Evolutionary conservation across 2,888 invertebrate genomes (phyloP).

Genomic region (Caenorhabditis zanzibari): DNA sequence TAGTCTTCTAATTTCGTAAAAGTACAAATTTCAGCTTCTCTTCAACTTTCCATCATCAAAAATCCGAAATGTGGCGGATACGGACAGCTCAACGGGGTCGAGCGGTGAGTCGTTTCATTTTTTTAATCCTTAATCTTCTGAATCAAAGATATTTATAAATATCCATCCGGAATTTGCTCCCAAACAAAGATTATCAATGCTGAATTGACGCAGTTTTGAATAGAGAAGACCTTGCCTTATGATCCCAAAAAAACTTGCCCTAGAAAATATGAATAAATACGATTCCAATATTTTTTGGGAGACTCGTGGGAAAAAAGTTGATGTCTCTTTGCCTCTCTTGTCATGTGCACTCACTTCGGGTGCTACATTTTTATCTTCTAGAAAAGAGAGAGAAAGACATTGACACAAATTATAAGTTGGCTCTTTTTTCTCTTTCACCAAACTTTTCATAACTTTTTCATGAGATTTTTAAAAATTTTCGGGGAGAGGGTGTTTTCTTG

Average conservation of each 20-base stretch:
- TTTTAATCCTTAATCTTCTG: slow-evolving; percentile 17
- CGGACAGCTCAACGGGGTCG: slow-evolving; percentile 14
- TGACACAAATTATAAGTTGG: slow-evolving; percentile 8
- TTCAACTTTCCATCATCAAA: too few relatives aligned
- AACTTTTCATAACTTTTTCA: slow-evolving; percentile 14
- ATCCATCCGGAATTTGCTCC: background rate
- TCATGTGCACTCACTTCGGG: slow-evolving; percentile 48
- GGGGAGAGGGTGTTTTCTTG: too few relatives aligned
- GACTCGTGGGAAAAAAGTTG: slow-evolving; percentile 52
- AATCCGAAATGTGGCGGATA: slow-evolving; percentile 23
- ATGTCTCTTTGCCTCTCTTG: slow-evolving; percentile 18
- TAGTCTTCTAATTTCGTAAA: background rate
- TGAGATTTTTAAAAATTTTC: background rate
- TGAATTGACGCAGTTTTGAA: slow-evolving; percentile 33
- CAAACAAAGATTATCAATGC: slow-evolving; percentile 27
- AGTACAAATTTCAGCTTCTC: slow-evolving; percentile 26
- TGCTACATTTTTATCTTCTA: slow-evolving; percentile 13
- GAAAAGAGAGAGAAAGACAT: background rate
- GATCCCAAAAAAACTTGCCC: background rate
- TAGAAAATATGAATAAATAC: slow-evolving; percentile 4
- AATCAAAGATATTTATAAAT: background rate
- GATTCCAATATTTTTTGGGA: slow-evolving; percentile 3
- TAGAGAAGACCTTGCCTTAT: background rate
- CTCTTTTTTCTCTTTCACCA: background rate
- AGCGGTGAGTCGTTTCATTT: slow-evolving; percentile 41